Evolutionary conservation across 2,888 invertebrate genomes (phyloP).

Genomic region (Sabatieria punctata): DNA sequence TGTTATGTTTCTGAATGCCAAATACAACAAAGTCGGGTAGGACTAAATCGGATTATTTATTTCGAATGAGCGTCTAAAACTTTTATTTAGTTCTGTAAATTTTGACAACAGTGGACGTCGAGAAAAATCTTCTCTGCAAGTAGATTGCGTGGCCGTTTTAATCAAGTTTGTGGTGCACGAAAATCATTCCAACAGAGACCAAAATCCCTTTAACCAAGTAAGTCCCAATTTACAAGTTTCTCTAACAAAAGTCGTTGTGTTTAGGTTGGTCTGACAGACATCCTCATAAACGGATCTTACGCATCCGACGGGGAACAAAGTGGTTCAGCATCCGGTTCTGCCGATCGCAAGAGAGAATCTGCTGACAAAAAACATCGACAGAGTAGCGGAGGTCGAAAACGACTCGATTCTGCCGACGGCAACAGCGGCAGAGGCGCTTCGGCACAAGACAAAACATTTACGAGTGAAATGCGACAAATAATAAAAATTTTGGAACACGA

Average conservation of each 20-base stretch:
- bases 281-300: too few relatives aligned
- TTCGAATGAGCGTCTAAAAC: not conserved
- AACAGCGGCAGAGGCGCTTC: too few relatives aligned
- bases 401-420: too few relatives aligned
- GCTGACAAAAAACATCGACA: too few relatives aligned
- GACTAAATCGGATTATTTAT: slow-evolving; percentile 7
- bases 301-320: too few relatives aligned
- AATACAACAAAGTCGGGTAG: slow-evolving; percentile 35
- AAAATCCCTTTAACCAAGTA: slow-evolving; percentile 66
- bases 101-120: slow-evolving; percentile 46
- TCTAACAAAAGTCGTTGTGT: too few relatives aligned
- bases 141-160: slow-evolving; percentile 40
- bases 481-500: slow-evolving; percentile 67
- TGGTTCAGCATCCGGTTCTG: too few relatives aligned
- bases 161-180: slow-evolving; percentile 66
- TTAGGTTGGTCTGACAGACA: too few relatives aligned
- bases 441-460: not conserved
- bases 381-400: too few relatives aligned
- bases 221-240: too few relatives aligned
- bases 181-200: slow-evolving; percentile 56
- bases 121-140: not conserved
- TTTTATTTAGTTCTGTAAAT: slow-evolving; percentile 53
- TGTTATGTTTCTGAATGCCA: slow-evolving; percentile 29
- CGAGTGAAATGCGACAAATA: slow-evolving; percentile 41
- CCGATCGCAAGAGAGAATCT: too few relatives aligned